Evolutionary conservation across 2,888 invertebrate genomes (phyloP), one percentile per base, ranked within the genome.

Genomic region (Folsomia candida): DNA sequence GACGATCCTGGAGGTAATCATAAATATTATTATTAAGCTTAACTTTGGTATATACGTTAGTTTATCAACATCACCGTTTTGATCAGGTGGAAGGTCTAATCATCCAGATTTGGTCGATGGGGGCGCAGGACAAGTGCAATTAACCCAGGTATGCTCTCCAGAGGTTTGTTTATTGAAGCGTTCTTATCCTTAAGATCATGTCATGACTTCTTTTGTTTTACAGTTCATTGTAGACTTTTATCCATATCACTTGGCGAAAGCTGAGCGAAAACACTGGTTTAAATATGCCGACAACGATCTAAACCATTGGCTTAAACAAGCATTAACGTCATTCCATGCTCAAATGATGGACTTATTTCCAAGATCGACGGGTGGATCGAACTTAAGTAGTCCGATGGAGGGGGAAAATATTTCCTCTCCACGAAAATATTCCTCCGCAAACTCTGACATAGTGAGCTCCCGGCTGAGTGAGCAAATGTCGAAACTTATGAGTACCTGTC

Each of bases 181-280:
- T 68, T 71, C 20, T 64, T 70, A 57, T 69, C 28, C 28, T 47
- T 29, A 81, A 82, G 37, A 26, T 51, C 24, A 24, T 29, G 58
- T n/a, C 27, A n/a, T 28, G 24, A 51, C 57, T 26, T 20, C 14
- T 68, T 3, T 37, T 58, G 27, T 59, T 26, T 91, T 91, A 85
- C 92, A 92, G 84, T 81, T 76, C 9, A 80, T 82, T 73, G 86
- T 97, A 1, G 97, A 99, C 83, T 91, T 93, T 81, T 99, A 98
- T 85, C 98, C 99, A 0, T 97, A 95, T 85, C 97, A 98, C 84
- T 87, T 93, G 81, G 95, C 96, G 29, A 89, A 91, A 81, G 90
- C 91, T 37, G 92, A 93, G 82, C 86, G 97, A 71, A 88, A 90
- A 77, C 92, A 94, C 83, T 97, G 97, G 97, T 88, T 93, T 51